Conservation (phyloP, 2,888 invertebrate genomes). For the Rotaria sp. region DNA sequence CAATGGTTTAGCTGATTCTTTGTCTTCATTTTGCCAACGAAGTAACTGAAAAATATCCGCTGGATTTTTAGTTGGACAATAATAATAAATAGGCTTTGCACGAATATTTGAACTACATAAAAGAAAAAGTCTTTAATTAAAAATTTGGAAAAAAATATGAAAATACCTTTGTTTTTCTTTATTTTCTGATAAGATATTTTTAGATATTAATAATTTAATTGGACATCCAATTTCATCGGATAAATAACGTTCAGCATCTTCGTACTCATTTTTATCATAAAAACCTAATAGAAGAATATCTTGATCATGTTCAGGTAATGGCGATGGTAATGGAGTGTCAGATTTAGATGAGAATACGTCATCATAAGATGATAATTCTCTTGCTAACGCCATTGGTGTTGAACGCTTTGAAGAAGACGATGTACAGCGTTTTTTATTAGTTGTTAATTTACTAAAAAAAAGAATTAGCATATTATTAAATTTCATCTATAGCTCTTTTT, state of each 20-base stretch:
- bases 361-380: background rate
- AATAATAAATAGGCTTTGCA: background rate
- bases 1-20: background rate
- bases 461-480: background rate
- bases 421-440: background rate
- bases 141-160: background rate
- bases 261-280: background rate
- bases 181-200: background rate
- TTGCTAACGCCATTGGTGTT: background rate
- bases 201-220: background rate
- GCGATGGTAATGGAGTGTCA: background rate
- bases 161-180: background rate
- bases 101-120: background rate
- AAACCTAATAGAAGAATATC: background rate
- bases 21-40: background rate
- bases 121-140: background rate
- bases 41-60: background rate
- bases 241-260: background rate
- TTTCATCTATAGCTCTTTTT: no score
- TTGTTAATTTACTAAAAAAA: background rate
- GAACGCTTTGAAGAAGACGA: background rate
- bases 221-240: conserved; percentile 5
- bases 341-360: background rate
- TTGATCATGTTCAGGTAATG: background rate
- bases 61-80: background rate